These are phyloP conservation scores for Gisinianus flammeolus DNA, from an alignment of 2,888 invertebrate genomes.

Conservation along the genomic window DNA sequence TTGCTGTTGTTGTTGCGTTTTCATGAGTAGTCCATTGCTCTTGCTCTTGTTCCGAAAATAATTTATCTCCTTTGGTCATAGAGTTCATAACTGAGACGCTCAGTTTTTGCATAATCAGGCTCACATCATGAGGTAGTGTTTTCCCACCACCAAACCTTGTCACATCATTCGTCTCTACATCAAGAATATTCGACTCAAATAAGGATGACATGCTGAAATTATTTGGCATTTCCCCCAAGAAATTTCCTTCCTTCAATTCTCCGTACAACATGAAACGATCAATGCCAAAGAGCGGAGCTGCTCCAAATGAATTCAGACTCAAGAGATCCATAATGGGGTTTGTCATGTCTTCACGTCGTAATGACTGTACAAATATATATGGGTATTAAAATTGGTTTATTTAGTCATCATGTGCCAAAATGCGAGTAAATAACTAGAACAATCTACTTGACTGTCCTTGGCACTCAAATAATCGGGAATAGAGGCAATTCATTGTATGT, in stretches of 20 bases:
- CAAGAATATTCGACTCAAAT: neutral
- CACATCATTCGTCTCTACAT: neutral
- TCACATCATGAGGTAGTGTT: neutral
- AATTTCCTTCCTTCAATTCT: neutral
- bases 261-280: neutral
- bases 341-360: no score
- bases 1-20: neutral
- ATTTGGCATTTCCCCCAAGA: neutral
- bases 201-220: neutral
- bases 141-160: neutral
- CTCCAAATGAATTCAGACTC: no score
- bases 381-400: no score
- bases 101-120: neutral
- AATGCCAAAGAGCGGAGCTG: neutral
- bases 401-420: no score
- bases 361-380: no score
- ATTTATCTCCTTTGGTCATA: neutral
- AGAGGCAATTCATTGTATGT: no score
- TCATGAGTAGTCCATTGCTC: no score
- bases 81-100: neutral
- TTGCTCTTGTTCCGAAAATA: neutral
- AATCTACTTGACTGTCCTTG: no score
- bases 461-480: no score
- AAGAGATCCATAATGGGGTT: no score
- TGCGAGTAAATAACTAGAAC: no score